A percentile compares a stretch with the other conserved stretches of the same genome.
Evolutionary conservation across 2,797 vertebrate genomes (phyloP).

Genomic region (Craterocephalus amniculus): DNA sequence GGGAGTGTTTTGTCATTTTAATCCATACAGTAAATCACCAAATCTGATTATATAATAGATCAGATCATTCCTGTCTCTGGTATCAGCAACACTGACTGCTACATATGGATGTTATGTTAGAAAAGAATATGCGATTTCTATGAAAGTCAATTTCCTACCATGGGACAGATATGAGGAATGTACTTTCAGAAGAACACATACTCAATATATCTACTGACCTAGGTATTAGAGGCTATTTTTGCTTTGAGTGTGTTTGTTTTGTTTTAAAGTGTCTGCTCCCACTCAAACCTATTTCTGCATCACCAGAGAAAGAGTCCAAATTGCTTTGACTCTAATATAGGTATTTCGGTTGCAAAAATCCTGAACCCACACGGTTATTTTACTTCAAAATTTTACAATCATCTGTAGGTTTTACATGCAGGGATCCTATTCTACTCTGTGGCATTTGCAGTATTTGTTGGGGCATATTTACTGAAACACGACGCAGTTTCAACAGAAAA

Average conservation of each 20-base stretch:
- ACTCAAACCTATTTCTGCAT: conserved; percentile 1
- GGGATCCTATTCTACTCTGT: background rate
- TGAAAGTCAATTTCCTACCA: background rate
- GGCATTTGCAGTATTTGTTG: background rate
- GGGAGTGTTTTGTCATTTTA: background rate
- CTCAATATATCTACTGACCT: background rate
- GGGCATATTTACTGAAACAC: background rate
- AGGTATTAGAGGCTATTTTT: background rate
- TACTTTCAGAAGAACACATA: background rate
- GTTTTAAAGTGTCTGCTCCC: background rate
- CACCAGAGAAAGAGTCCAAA: conserved; percentile 13
- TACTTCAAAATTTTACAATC: conserved; percentile 4
- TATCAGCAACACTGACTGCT: background rate
- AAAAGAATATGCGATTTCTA: background rate
- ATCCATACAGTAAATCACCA: background rate
- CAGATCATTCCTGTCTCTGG: background rate
- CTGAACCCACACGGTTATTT: conserved; percentile 8
- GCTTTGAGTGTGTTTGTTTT: background rate
- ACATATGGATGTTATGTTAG: background rate
- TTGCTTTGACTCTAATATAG: conserved; percentile 29
- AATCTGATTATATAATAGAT: background rate
- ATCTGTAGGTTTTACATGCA: background rate
- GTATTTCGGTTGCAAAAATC: conserved; percentile 9
- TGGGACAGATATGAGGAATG: background rate
- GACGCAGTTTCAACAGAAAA: background rate